These are phyloP conservation scores for Eumaeus atala DNA, from an alignment of 1,140 invertebrate genomes.

Conservation along the genomic window DNA sequence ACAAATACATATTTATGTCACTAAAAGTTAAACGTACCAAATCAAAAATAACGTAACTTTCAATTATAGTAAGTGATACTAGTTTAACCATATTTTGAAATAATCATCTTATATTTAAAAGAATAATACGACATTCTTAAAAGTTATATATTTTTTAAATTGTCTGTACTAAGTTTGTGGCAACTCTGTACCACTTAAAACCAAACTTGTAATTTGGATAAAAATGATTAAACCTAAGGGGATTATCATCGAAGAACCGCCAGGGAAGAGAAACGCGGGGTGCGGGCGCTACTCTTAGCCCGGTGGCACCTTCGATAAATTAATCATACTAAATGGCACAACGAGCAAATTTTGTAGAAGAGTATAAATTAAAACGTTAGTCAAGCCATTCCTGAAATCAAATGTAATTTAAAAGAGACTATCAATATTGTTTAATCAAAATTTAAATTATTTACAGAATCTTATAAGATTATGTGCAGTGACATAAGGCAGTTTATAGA, in stretches of 20 bases:
- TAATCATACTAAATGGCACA: slow-evolving; percentile 63
- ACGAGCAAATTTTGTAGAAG: slow-evolving; percentile 48
- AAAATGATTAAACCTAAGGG: slow-evolving; percentile 22
- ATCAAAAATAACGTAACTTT: no score
- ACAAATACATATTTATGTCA: no score
- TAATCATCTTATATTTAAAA: no score
- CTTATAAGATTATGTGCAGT: no score
- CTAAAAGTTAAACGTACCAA: no score
- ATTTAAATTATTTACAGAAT: no score
- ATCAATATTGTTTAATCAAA: no score
- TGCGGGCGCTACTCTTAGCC: slow-evolving; percentile 43
- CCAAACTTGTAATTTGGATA: slow-evolving; percentile 14
- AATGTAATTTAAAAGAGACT: not conserved
- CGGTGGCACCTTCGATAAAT: slow-evolving; percentile 32
- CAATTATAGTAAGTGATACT: no score
- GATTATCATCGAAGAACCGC: slow-evolving; percentile 30
- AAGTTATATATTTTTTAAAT: no score
- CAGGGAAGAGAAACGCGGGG: slow-evolving; percentile 43
- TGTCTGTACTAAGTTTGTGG: not conserved
- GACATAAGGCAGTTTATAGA: no score
- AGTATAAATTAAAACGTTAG: slow-evolving; percentile 48
- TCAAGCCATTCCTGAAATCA: slow-evolving; percentile 63
- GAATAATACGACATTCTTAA: no score
- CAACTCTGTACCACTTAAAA: slow-evolving; percentile 9
- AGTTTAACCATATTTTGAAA: no score